A percentile compares a stretch with the other conserved stretches of the same genome.
Evolutionary conservation across 2,797 vertebrate species (phyloP).

Genomic region (Glossophaga mutica): DNA sequence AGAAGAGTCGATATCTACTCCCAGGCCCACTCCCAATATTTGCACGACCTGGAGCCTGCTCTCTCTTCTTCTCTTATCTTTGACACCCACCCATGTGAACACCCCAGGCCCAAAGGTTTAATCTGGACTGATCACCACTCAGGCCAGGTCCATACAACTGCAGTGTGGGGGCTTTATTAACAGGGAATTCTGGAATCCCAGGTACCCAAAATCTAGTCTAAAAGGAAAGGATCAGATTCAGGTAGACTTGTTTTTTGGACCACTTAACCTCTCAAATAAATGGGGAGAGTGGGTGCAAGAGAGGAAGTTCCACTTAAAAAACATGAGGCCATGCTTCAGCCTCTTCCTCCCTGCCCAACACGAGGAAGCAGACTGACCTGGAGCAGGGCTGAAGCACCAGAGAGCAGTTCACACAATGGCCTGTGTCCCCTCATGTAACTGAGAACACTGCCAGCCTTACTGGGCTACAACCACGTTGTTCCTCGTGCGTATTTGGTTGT

Average conservation of each 20-base stretch:
- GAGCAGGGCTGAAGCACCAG: background rate
- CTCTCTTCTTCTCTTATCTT: background rate
- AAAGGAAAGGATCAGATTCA: background rate
- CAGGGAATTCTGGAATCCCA: background rate
- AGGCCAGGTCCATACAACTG: no score
- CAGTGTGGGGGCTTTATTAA: background rate
- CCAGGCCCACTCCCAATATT: background rate
- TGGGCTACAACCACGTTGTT: background rate
- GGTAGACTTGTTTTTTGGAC: background rate
- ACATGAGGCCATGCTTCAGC: background rate
- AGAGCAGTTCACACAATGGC: background rate
- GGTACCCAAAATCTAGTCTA: background rate
- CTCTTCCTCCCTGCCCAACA: accelerated
- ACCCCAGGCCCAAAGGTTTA: background rate
- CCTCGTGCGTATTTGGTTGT: background rate
- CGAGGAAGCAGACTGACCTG: background rate
- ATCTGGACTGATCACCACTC: background rate
- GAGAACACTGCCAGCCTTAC: background rate
- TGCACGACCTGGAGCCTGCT: background rate
- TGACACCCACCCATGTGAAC: background rate
- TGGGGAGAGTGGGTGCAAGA: accelerated
- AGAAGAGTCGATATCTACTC: background rate
- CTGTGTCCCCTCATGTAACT: no score
- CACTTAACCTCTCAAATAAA: background rate
- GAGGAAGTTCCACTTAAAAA: background rate